Evolutionary conservation across 2,888 invertebrate species (phyloP), one percentile per base, ranked within the genome.

Genomic region (Hirtodrosophila confusa): DNA sequence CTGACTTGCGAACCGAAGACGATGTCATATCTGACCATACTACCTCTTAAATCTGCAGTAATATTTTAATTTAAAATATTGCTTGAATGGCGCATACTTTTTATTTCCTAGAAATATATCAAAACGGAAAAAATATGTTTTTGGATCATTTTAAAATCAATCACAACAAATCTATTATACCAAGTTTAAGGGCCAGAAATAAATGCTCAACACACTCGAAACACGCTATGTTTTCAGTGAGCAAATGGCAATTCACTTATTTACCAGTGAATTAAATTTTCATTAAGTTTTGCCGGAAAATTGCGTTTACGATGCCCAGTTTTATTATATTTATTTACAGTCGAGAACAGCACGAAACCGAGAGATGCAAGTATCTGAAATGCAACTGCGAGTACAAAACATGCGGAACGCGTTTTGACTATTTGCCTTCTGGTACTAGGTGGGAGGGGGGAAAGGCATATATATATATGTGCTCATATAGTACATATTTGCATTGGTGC

Each of bases 281-380:
- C 49, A 77, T 75, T 64, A 76, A 57, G 50, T 63, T 56, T 48
- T 39, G 11, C 41, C 10, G 43, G 33, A 69, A 70, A 77, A 67
- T 63, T 71, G 57, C 54, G 58, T 68, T 63, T 47, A 44, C 31
- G 36, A 50, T 54, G 47, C 57, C 45, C 62, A 45, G 51, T 54
- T 78, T 75, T 58, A 69, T 75, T 63, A 49, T 74, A 63, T 71
- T 78, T 78, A 60, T 71, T 78, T 78, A 60, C 64, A 57, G n/a
- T 53, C 39, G 50, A 60, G 36, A 39, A 40, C 40, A 27, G 27
- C 48, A 55, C 31, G 55, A 41, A 41, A 37, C n/a, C 11, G 12
- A 7, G 39, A 57, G 66, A 45, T 65, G 53, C n/a, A 60, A 54
- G 53, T 45, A 45, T 41, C 44, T 55, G 43, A 37, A 49, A 23